Conservation (phyloP, 2,113 vertebrate genomes). For the Syngnathoides biaculeatus region DNA sequence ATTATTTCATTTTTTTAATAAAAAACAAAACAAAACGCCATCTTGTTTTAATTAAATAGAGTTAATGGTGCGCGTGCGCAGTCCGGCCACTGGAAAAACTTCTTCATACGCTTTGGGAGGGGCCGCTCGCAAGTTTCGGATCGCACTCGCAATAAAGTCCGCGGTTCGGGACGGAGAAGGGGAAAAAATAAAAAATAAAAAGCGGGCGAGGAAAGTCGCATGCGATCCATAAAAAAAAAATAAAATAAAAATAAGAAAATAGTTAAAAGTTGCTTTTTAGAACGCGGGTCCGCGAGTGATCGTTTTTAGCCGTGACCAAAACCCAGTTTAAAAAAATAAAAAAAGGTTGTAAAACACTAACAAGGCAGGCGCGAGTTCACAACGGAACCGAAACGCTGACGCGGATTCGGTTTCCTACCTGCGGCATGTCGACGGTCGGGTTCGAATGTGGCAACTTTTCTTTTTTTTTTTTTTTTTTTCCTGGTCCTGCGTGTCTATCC, state of each 20-base stretch:
- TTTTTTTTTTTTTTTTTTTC: too few species aligned
- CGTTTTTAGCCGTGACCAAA: background rate
- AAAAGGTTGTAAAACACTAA: background rate
- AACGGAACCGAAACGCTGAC: too few species aligned
- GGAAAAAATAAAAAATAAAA: too few species aligned
- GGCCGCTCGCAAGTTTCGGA: slow-evolving; percentile 21
- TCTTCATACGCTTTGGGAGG: slow-evolving; percentile 32
- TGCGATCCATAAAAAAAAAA: too few species aligned
- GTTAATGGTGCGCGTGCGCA: slow-evolving; percentile 1
- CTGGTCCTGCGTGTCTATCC: slow-evolving; percentile 44
- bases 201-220: too few species aligned
- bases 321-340: background rate
- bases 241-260: background rate
- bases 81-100: slow-evolving; percentile 4
- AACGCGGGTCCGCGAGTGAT: background rate
- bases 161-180: too few species aligned
- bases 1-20: background rate
- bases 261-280: background rate
- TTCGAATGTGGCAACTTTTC: slow-evolving; percentile 17
- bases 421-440: slow-evolving; percentile 54
- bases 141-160: too few species aligned
- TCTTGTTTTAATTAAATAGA: background rate
- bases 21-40: background rate
- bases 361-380: too few species aligned
- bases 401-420: slow-evolving; percentile 62